These are phyloP conservation scores for Umimayanthus kanabou DNA, from an alignment of 92 coral and sea anemone species.

Conservation along the genomic window DNA sequence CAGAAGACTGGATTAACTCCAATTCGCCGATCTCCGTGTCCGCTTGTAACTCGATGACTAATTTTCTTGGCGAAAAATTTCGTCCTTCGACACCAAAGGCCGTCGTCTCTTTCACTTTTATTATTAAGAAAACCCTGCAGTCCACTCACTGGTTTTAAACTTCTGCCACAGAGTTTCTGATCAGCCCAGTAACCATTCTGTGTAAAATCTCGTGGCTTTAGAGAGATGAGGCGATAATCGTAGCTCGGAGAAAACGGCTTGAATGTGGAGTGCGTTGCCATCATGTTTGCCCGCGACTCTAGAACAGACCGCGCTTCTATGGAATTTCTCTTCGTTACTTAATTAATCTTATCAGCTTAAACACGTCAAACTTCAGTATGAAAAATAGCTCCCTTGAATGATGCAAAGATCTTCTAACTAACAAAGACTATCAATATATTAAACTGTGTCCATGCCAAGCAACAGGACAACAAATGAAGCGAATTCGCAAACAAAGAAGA, in stretches of 20 bases:
- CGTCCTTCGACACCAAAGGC: conserved; percentile 35
- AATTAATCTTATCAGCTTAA: not conserved
- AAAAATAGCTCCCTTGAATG: too few relatives aligned
- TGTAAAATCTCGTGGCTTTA: not conserved
- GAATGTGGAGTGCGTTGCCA: not conserved
- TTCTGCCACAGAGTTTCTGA: conserved; percentile 16
- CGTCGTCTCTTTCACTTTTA: not conserved
- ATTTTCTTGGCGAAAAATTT: conserved; percentile 51
- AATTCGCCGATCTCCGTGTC: conserved; percentile 10
- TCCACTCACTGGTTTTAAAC: conserved; percentile 11
- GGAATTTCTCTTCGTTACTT: not conserved
- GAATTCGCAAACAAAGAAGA: not conserved
- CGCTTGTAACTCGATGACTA: conserved; percentile 68
- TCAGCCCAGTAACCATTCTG: not conserved
- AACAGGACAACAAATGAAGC: not conserved
- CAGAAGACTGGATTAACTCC: conserved; percentile 37
- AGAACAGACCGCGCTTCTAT: not conserved
- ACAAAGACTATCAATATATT: not conserved
- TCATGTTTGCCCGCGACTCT: not conserved
- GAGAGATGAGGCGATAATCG: not conserved
- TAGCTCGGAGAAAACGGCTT: not conserved
- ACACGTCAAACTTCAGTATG: not conserved
- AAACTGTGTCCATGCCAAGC: not conserved
- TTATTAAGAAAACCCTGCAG: not conserved
- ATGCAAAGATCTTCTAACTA: not conserved